Percentiles rank a stretch among this genome's conserved stretches.
Evolutionary conservation across 2,797 vertebrate genomes (phyloP).

Genomic region (Alauda arvensis): DNA sequence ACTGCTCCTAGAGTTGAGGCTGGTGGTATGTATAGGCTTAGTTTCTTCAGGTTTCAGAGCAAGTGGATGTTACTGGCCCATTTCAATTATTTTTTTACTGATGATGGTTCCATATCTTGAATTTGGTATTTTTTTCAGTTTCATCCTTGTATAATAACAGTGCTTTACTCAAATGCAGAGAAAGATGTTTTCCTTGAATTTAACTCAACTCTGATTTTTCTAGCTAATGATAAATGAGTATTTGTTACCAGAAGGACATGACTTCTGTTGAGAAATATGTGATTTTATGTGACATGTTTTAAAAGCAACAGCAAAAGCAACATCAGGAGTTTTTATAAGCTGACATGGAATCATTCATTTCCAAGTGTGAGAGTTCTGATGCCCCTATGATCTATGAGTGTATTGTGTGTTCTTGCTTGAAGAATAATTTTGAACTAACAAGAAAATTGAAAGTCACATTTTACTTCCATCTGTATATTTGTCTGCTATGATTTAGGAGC

Average conservation of each 20-base stretch:
- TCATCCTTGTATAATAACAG: neutral
- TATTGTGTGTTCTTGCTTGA: neutral
- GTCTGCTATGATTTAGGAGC: neutral
- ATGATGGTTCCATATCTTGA: neutral
- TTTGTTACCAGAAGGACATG: neutral
- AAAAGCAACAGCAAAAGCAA: neutral
- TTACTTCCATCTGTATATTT: neutral
- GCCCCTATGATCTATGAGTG: neutral
- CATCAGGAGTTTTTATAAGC: neutral
- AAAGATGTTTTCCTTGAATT: neutral
- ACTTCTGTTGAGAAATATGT: neutral
- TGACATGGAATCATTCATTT: neutral
- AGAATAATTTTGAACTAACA: neutral
- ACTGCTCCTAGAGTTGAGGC: neutral
- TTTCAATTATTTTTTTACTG: neutral
- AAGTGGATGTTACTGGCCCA: neutral
- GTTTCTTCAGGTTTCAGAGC: neutral
- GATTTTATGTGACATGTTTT: neutral
- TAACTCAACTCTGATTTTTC: neutral
- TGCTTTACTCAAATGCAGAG: neutral
- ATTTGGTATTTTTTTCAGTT: neutral
- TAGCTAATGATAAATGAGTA: neutral
- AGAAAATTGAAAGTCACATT: neutral
- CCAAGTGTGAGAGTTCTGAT: neutral
- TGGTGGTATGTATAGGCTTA: neutral